These are phyloP conservation scores for Variabilichromis moorii DNA, from an alignment of 2,113 vertebrate species.

Conservation along the genomic window DNA sequence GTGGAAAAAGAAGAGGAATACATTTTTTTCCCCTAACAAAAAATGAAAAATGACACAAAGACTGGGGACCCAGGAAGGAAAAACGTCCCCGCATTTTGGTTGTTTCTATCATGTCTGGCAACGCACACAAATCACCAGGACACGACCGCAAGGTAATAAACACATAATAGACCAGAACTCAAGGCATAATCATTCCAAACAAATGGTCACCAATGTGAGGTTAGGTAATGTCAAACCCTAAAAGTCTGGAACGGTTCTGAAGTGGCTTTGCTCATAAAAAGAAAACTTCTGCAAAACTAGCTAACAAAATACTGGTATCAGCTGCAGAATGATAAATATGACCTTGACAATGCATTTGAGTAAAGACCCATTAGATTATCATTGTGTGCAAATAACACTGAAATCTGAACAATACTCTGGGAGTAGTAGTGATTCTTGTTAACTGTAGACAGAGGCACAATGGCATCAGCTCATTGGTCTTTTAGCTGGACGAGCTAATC, in stretches of 20 bases:
- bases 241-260: background rate
- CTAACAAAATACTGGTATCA: background rate
- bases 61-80: background rate
- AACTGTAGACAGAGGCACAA: background rate
- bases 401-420: background rate
- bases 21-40: background rate
- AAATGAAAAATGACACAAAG: background rate
- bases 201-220: background rate
- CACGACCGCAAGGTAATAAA: accelerated
- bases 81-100: background rate
- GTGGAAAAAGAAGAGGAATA: background rate
- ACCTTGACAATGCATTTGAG: background rate
- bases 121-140: background rate
- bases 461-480: background rate
- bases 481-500: background rate
- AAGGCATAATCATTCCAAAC: background rate
- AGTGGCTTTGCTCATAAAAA: background rate
- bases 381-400: background rate
- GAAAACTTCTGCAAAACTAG: background rate
- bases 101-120: background rate
- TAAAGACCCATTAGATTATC: background rate
- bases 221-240: background rate
- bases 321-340: background rate
- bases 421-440: accelerated
- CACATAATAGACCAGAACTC: background rate